phyloP scores from a whole-genome alignment of 2,113 vertebrate species.

The Paramormyrops kingsleyae region DNA sequence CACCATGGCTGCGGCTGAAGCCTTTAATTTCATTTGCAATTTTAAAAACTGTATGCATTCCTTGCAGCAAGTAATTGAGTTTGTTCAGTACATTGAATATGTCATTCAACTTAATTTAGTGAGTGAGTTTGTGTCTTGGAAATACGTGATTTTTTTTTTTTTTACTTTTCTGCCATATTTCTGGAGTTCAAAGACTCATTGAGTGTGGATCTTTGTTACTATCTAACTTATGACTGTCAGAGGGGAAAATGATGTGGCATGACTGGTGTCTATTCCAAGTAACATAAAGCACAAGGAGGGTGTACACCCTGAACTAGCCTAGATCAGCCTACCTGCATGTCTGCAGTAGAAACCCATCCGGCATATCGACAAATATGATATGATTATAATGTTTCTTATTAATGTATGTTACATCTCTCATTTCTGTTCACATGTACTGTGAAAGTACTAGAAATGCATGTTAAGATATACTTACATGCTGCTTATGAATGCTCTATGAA shows the following conservation, averaged over 20 bases:
- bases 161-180: not conserved
- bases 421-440: not conserved
- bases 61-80: not conserved
- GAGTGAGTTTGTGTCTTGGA: not conserved
- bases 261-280: not conserved
- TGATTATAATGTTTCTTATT: not conserved
- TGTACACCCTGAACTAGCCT: not conserved
- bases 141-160: not conserved
- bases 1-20: not conserved
- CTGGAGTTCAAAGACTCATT: not conserved
- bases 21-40: not conserved
- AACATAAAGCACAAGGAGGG: not conserved
- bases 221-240: not conserved
- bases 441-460: not conserved
- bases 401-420: not conserved
- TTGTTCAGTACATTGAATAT: not conserved
- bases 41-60: not conserved
- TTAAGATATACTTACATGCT: not conserved
- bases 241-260: not conserved
- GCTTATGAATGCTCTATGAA: not conserved
- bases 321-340: not conserved
- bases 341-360: not conserved
- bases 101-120: not conserved
- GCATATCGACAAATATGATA: not conserved
- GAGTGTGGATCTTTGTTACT: not conserved